Evolutionary conservation across 2,113 vertebrate genomes (phyloP).

Genomic region (Egretta garzetta): DNA sequence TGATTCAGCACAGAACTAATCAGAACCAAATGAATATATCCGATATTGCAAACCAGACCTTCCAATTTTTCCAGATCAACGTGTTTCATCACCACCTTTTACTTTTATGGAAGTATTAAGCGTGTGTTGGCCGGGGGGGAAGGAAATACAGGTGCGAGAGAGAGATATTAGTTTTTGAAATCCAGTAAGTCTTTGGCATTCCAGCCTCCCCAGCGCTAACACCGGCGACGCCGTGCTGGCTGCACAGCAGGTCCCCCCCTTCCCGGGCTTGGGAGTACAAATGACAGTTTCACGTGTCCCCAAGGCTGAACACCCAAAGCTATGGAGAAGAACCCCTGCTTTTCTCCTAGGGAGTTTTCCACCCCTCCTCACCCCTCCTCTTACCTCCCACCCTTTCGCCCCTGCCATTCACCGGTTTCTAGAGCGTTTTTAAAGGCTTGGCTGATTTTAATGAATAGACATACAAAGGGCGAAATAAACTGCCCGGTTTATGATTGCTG

Average conservation of each 20-base stretch:
- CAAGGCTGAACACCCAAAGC: not conserved
- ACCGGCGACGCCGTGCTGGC: accelerated
- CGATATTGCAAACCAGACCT: not conserved
- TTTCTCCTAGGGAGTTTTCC: not conserved
- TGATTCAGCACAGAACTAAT: not conserved
- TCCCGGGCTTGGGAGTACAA: not conserved
- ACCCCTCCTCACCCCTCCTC: not conserved
- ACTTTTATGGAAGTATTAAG: not conserved
- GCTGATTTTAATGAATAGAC: conserved; percentile 20
- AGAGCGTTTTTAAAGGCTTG: conserved; percentile 20
- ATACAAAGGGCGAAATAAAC: not conserved
- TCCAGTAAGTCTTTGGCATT: not conserved
- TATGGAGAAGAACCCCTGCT: not conserved
- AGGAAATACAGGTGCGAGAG: not conserved
- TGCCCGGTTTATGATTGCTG: not conserved
- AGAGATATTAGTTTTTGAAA: not conserved
- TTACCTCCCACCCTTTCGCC: not conserved
- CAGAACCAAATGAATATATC: not conserved
- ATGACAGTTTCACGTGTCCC: not conserved
- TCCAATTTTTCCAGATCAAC: not conserved
- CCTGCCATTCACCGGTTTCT: not conserved
- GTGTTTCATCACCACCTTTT: not conserved
- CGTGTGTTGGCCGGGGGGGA: not conserved
- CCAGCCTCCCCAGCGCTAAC: not conserved
- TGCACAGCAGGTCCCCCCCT: not conserved